These are phyloP conservation scores for Eonycteris spelaea DNA, from an alignment of 2,113 vertebrate genomes.

Conservation along the genomic window DNA sequence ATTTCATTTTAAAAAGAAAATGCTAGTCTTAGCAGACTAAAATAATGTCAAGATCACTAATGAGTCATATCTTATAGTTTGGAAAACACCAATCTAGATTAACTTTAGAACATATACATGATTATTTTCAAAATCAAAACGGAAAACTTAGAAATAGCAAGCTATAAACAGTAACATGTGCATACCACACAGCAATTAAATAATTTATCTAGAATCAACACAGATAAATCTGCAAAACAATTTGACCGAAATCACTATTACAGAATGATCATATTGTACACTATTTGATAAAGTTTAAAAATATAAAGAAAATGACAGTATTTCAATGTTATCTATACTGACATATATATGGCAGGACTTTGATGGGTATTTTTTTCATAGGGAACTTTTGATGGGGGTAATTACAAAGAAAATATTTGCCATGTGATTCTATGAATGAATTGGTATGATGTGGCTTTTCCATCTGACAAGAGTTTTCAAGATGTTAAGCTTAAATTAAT, in stretches of 20 bases:
- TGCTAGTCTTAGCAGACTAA: neutral
- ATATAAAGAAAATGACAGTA: neutral
- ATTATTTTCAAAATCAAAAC: neutral
- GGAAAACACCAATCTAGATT: neutral
- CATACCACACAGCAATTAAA: neutral
- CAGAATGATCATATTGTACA: neutral
- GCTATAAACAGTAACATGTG: neutral
- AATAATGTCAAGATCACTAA: slow-evolving; percentile 16
- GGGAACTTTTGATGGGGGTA: neutral
- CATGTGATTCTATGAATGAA: neutral
- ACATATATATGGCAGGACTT: neutral
- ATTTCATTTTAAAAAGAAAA: neutral
- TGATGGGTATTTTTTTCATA: neutral
- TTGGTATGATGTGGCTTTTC: neutral
- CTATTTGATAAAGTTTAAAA: neutral
- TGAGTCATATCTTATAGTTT: neutral
- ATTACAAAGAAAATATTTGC: neutral
- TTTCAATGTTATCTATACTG: neutral
- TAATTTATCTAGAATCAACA: slow-evolving; percentile 28
- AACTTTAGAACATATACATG: neutral
- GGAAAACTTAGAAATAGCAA: neutral
- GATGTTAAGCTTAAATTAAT: slow-evolving; percentile 1
- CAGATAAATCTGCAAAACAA: neutral
- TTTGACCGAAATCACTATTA: neutral
- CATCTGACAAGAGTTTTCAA: neutral